Evolutionary conservation across 2,888 invertebrate genomes (phyloP).

Genomic region (Leptinotarsa rubiginosa): DNA sequence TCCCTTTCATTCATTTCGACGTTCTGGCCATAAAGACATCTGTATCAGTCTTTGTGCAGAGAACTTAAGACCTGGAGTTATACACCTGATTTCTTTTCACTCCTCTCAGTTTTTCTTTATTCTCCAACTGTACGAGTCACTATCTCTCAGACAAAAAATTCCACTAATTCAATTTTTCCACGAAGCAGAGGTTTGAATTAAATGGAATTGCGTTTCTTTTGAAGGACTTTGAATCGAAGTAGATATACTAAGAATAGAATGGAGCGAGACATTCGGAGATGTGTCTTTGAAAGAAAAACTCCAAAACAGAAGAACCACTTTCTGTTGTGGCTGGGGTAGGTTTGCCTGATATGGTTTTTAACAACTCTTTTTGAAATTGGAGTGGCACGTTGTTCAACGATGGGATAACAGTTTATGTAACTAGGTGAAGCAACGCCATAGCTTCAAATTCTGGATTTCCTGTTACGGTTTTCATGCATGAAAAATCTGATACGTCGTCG

Average conservation of each 20-base stretch:
- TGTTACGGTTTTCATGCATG: conserved; percentile 10
- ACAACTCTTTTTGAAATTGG: not conserved
- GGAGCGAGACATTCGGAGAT: not conserved
- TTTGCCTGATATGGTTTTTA: not conserved
- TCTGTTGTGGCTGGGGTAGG: not conserved
- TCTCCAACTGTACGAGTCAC: conserved; percentile 6
- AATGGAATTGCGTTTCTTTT: conserved; percentile 7
- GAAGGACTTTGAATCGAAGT: conserved; percentile 12
- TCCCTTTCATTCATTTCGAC: not conserved
- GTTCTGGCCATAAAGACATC: conserved; percentile 1
- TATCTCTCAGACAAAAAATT: conserved; percentile 7
- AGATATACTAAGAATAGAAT: conserved; percentile 4
- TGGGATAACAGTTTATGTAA: not conserved
- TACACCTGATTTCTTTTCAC: conserved; percentile 21
- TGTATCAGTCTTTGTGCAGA: conserved; percentile 4
- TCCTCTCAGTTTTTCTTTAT: conserved; percentile 4
- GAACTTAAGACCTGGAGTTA: conserved; percentile 10
- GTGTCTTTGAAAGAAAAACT: not conserved
- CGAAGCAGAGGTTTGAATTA: conserved; percentile 4
- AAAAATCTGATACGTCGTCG: not conserved
- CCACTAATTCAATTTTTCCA: conserved; percentile 8
- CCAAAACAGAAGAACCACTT: not conserved
- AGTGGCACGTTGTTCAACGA: not conserved
- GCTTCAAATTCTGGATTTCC: not conserved
- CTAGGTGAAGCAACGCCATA: not conserved